These are phyloP conservation scores for Jordanella pulchra DNA, from an alignment of 2,797 vertebrate genomes.

Conservation along the genomic window DNA sequence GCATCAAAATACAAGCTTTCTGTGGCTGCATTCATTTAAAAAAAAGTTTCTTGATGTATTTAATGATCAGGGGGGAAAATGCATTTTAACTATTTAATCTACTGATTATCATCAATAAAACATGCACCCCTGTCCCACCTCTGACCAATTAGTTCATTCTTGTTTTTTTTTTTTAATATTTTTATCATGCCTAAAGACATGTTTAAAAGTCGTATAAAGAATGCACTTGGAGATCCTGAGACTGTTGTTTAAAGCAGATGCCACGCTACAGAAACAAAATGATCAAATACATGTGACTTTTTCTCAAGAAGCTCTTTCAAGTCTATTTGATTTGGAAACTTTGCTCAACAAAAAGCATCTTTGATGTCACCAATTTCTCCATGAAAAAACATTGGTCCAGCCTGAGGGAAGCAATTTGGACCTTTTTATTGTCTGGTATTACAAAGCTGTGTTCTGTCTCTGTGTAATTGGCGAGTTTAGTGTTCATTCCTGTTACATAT, in stretches of 20 bases:
- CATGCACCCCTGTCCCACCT: neutral
- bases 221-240: neutral
- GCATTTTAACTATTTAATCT: neutral
- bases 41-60: neutral
- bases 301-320: constrained; percentile 16
- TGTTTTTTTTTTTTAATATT: neutral
- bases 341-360: constrained; percentile 14
- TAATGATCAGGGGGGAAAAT: neutral
- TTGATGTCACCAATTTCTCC: constrained; percentile 33
- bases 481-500: constrained; percentile 15
- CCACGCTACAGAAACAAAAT: constrained; percentile 1
- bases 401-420: constrained; percentile 13
- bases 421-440: constrained; percentile 11
- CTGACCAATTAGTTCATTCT: neutral
- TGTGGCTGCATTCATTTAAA: too few species aligned
- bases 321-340: constrained; percentile 41
- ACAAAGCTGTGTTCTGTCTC: constrained; percentile 19
- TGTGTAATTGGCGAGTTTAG: constrained; percentile 5
- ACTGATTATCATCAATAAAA: too few species aligned
- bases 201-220: neutral
- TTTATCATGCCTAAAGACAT: neutral
- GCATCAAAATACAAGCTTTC: neutral
- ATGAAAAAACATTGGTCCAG: neutral
- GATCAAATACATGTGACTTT: constrained; percentile 11
- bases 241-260: constrained; percentile 8